These are phyloP conservation scores for Polydrusus pterygomalis DNA, from an alignment of 2,888 invertebrate genomes.

Conservation along the genomic window DNA sequence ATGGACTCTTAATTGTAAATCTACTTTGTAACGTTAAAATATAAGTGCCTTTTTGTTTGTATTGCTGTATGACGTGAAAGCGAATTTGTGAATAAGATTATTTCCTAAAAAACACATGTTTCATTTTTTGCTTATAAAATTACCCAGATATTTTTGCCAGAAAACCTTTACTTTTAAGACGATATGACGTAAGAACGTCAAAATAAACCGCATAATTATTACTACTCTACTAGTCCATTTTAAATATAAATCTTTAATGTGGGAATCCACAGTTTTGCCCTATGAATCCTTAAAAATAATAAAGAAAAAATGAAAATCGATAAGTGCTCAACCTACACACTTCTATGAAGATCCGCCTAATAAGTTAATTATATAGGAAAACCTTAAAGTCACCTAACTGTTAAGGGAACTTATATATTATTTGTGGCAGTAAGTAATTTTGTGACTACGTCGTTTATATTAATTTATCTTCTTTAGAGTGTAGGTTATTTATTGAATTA, in stretches of 20 bases:
- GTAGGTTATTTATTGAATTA: no score
- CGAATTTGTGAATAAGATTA: neutral
- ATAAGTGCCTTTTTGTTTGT: neutral
- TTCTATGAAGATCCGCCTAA: neutral
- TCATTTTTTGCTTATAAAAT: no score
- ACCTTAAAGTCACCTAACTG: neutral
- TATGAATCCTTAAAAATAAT: neutral
- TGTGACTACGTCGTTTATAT: neutral
- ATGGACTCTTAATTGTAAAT: neutral
- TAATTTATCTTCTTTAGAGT: no score
- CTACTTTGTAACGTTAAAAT: neutral
- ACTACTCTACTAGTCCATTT: no score
- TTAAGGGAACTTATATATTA: neutral
- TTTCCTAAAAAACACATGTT: no score
- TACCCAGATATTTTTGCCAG: no score
- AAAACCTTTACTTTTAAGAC: no score
- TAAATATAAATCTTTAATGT: no score
- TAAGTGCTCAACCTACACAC: neutral
- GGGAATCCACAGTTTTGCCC: no score
- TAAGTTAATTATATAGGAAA: neutral
- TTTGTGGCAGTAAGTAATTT: neutral
- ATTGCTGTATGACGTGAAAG: conserved; percentile 2
- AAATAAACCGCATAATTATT: no score
- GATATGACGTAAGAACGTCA: no score
- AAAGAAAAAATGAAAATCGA: neutral